These are phyloP conservation scores for Drosophila burlai DNA, from an alignment of 1,140 invertebrate genomes.

Conservation along the genomic window DNA sequence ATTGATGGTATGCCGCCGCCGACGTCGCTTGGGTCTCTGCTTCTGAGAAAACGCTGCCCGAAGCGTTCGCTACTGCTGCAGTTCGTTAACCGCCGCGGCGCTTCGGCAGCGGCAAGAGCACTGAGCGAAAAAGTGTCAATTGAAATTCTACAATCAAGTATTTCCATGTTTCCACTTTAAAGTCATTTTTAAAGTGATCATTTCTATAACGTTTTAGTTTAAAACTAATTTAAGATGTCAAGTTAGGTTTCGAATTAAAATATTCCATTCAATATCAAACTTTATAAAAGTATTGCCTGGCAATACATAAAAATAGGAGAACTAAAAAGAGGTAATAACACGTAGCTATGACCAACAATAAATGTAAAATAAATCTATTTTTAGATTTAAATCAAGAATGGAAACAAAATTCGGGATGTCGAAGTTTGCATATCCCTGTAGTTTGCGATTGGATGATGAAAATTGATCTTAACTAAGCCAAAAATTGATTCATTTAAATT, in stretches of 20 bases:
- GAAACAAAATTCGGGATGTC: too few species aligned
- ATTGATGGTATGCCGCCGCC: constrained; percentile 40
- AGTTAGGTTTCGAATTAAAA: not conserved
- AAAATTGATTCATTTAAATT: too few species aligned
- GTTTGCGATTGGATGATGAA: too few species aligned
- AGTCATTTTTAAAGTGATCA: not conserved
- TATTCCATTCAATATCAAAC: not conserved
- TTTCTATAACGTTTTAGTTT: not conserved
- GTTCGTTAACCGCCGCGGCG: constrained; percentile 63
- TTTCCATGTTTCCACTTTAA: too few species aligned
- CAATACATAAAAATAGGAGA: too few species aligned
- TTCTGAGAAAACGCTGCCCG: constrained; percentile 25
- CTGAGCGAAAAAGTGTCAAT: constrained; percentile 3
- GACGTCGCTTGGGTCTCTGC: constrained; percentile 12
- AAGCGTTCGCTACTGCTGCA: constrained; percentile 38
- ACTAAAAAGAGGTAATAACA: too few species aligned
- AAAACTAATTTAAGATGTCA: not conserved
- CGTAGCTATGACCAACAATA: too few species aligned
- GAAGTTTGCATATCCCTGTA: too few species aligned
- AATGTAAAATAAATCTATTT: too few species aligned
- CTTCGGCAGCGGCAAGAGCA: constrained; percentile 6
- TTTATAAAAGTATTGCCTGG: too few species aligned
- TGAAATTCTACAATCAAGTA: not conserved
- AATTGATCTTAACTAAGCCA: too few species aligned
- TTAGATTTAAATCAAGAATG: too few species aligned